phyloP scores from a whole-genome alignment of 2,888 invertebrate species.

The Ectropis crepuscularia region DNA sequence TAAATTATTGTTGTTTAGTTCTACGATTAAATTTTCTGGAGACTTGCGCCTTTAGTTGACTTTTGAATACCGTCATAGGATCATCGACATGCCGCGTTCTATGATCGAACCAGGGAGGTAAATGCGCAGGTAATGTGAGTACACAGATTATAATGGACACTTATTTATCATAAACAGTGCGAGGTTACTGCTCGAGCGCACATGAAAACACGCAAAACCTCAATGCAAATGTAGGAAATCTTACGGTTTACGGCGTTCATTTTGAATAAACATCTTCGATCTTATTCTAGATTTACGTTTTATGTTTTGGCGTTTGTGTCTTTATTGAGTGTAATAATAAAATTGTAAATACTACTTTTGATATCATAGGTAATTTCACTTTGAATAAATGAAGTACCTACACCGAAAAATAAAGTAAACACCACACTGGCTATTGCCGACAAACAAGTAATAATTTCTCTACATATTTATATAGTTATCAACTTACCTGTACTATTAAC shows the following conservation, averaged over 20 bases:
- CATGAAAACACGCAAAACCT: conserved; percentile 35
- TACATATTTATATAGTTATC: too few species aligned
- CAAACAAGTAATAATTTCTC: too few species aligned
- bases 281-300: conserved; percentile 25
- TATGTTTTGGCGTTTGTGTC: conserved; percentile 7
- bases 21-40: too few species aligned
- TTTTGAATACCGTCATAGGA: conserved; percentile 11
- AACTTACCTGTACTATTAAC: too few species aligned
- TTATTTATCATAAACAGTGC: conserved; percentile 38
- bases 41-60: background rate
- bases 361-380: too few species aligned
- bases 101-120: conserved; percentile 26
- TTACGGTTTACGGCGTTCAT: conserved; percentile 39
- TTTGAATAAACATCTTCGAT: conserved; percentile 43
- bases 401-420: too few species aligned
- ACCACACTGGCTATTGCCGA: too few species aligned
- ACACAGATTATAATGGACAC: conserved; percentile 33
- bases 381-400: too few species aligned
- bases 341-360: too few species aligned
- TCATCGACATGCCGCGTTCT: conserved; percentile 33
- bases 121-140: conserved; percentile 44
- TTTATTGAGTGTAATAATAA: background rate
- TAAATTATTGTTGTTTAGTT: too few species aligned
- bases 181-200: conserved; percentile 31
- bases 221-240: conserved; percentile 40